Conservation (phyloP, 2,113 vertebrate species). For the Gopherus flavomarginatus region DNA sequence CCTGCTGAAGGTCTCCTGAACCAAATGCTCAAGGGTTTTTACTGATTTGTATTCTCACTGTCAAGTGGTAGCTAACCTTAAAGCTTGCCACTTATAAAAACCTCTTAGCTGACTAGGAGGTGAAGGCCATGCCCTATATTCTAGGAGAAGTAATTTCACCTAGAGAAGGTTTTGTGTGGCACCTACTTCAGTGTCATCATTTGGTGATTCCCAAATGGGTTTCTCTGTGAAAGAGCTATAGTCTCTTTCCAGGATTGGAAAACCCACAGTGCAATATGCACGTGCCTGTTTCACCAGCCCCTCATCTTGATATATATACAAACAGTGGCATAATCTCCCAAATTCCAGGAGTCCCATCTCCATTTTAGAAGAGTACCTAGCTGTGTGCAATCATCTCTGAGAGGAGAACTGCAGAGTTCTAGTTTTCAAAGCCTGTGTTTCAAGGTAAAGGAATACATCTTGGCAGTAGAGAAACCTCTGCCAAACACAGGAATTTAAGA, state of each 20-base stretch:
- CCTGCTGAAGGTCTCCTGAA: conserved; percentile 37
- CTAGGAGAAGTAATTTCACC: background rate
- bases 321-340: background rate
- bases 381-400: background rate
- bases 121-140: background rate
- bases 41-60: conserved; percentile 20
- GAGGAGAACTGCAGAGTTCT: background rate
- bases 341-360: background rate
- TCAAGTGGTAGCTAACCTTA: background rate
- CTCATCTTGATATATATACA: background rate
- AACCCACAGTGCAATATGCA: fast-evolving
- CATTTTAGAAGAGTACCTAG: fast-evolving
- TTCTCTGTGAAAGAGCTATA: background rate
- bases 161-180: fast-evolving
- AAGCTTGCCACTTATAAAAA: conserved; percentile 41
- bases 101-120: background rate
- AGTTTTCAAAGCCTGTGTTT: background rate
- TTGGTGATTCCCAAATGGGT: background rate
- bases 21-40: background rate
- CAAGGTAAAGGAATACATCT: background rate
- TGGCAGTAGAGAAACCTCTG: background rate
- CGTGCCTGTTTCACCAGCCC: background rate
- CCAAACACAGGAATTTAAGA: background rate
- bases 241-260: fast-evolving
- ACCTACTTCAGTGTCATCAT: background rate